phyloP scores from a whole-genome alignment of 2,888 invertebrate genomes.

The Archips xylosteana region DNA sequence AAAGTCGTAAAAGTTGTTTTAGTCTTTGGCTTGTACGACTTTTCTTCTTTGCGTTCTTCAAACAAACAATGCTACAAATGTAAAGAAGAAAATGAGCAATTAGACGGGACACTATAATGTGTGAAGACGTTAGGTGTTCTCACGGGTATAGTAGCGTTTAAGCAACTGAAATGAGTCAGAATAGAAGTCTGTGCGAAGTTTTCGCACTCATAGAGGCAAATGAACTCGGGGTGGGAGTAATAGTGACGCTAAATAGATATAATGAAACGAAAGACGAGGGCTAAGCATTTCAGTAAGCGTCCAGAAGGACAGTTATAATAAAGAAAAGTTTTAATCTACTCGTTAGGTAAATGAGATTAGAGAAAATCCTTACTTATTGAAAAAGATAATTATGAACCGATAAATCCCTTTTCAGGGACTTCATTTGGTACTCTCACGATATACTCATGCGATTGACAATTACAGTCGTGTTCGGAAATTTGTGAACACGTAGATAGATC shows the following conservation, averaged over 20 bases:
- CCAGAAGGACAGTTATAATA: too few species aligned
- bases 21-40: not conserved
- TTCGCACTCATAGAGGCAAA: conserved; percentile 16
- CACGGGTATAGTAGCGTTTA: conserved; percentile 48
- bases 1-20: not conserved
- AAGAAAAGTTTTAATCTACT: not conserved
- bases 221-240: conserved; percentile 1
- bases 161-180: conserved; percentile 27
- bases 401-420: too few species aligned
- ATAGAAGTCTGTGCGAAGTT: conserved; percentile 25
- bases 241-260: not conserved
- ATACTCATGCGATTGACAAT: too few species aligned
- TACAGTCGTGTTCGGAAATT: too few species aligned
- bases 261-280: not conserved
- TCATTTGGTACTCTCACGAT: too few species aligned
- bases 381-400: too few species aligned
- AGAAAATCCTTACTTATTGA: too few species aligned
- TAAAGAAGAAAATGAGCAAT: conserved; percentile 56
- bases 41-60: conserved; percentile 1
- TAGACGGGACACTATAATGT: conserved; percentile 63
- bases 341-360: not conserved
- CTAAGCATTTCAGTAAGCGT: not conserved
- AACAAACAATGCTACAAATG: conserved; percentile 25
- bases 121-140: conserved; percentile 57
- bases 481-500: too few species aligned